Evolutionary conservation across 2,113 vertebrate genomes (phyloP), one percentile per base, ranked within the genome.

Genomic region (Strigops habroptila): DNA sequence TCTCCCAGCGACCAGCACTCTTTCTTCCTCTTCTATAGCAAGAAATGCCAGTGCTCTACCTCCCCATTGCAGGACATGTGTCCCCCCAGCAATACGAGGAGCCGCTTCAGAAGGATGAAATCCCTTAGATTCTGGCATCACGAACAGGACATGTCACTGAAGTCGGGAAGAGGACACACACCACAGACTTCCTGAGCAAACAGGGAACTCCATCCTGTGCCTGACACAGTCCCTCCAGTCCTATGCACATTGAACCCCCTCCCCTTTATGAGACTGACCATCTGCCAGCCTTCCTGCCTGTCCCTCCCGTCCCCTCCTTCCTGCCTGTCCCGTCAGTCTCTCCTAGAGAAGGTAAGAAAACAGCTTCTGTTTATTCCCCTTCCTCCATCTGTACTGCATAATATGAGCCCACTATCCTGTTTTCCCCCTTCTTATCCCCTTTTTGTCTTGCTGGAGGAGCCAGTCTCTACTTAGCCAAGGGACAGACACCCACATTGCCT

Each of bases 311-410:
- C 78, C 76, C 6, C 7, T 94, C 75, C 85, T 90, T 94, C 85
- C 94, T 92, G 93, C 71, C 90, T 77, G 52, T 52, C 81, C 77
- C 76, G 69, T 30, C 28, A 84, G 43, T 39, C 39, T 85, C 75
- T 93, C 48, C 31, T 27, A 53, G 48, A 0, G 2, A 87, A 21
- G 52, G 10, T 70, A 90, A 91, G 85, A 33, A 93, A 90, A 94
- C 85, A 88, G 70, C 83, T 92, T 92, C 80, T 92, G 69, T 95
- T 95, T 89, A 84, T 92, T 63, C 52, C 65, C n/a, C 90, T 91
- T 64, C 62, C 23, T 92, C 89, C 93, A 95, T 93, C 94, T 93
- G 89, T 65, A 62, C 48, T 7, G 33, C 57, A 30, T 33, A 31
- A 64, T 8, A 69, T 7, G 12, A 87, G 48, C 62, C 78, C 35